These are phyloP conservation scores for Adrianichthys oophorus DNA, from an alignment of 2,797 vertebrate genomes.

Conservation along the genomic window DNA sequence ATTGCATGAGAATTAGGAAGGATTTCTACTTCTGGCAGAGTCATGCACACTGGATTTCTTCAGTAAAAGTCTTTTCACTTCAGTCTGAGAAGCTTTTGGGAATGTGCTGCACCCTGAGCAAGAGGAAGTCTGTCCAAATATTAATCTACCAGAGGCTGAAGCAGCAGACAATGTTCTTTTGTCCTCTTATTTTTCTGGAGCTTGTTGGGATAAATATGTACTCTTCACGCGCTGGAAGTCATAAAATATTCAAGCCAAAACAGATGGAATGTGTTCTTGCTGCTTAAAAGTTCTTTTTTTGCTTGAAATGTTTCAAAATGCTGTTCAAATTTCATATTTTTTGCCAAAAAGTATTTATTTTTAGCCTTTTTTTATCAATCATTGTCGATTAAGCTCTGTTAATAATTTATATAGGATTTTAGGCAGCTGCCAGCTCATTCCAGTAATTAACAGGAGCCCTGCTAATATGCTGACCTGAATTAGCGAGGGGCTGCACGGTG, in stretches of 20 bases:
- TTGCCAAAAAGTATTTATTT: background rate
- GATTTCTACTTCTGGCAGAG: conserved; percentile 41
- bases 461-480: conserved; percentile 9
- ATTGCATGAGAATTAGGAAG: conserved; percentile 43
- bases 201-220: background rate
- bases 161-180: background rate
- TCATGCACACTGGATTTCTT: conserved; percentile 39
- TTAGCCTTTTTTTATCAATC: background rate
- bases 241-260: background rate
- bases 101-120: conserved; percentile 30
- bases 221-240: conserved; percentile 1
- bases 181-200: conserved; percentile 1
- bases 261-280: background rate
- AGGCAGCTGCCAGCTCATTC: conserved; percentile 13
- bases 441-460: conserved; percentile 16
- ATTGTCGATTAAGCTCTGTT: background rate
- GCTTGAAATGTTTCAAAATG: background rate
- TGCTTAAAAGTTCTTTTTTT: background rate
- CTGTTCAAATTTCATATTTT: background rate
- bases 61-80: conserved; percentile 28
- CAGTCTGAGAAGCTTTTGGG: conserved; percentile 26
- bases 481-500: too few species aligned
- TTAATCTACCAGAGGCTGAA: conserved; percentile 13
- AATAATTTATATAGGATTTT: conserved; percentile 3
- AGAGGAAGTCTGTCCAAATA: conserved; percentile 15